Percentiles rank a stretch among this genome's conserved stretches.
phyloP scores from a whole-genome alignment of 2,888 invertebrate species.

The Cyrtodaria siliqua region DNA sequence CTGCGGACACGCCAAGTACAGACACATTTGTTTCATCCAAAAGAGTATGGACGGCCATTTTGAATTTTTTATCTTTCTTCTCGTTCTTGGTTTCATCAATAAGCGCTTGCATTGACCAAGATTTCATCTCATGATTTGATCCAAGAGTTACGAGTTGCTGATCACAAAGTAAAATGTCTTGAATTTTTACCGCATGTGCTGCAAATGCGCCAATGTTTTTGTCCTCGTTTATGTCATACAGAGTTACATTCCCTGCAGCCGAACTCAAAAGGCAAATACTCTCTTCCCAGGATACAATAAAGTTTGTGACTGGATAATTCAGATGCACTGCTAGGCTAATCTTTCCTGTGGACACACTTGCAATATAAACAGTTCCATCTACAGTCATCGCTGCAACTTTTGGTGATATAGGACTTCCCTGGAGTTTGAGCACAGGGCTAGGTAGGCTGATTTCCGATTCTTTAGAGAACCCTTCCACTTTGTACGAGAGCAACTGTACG shows the following conservation, averaged over 20 bases:
- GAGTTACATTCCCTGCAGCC: slow-evolving; percentile 50
- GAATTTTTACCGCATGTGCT: slow-evolving; percentile 51
- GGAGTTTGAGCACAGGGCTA: slow-evolving; percentile 37
- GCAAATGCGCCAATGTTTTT: slow-evolving; percentile 53
- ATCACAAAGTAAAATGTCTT: slow-evolving; percentile 45
- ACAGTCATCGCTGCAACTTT: slow-evolving; percentile 49
- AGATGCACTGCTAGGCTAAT: slow-evolving; percentile 36
- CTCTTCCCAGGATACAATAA: slow-evolving; percentile 68
- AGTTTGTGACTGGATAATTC: slow-evolving; percentile 50
- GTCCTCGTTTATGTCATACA: slow-evolving; percentile 62
- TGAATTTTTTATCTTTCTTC: not conserved
- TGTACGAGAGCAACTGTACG: not conserved
- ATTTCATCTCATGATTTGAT: slow-evolving; percentile 50
- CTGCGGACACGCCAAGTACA: slow-evolving; percentile 45
- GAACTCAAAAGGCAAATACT: slow-evolving; percentile 65
- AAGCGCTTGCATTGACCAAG: slow-evolving; percentile 66
- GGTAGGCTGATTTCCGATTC: slow-evolving; percentile 30
- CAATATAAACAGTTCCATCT: slow-evolving; percentile 44
- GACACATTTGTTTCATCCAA: slow-evolving; percentile 50
- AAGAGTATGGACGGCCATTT: slow-evolving; percentile 7
- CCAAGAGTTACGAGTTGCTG: slow-evolving; percentile 58
- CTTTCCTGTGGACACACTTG: slow-evolving; percentile 38
- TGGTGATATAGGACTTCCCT: slow-evolving; percentile 53
- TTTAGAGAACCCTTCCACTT: slow-evolving; percentile 8
- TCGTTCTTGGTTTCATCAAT: slow-evolving; percentile 29